These are phyloP conservation scores for Tribolium freemani DNA, from an alignment of 2,888 invertebrate species.

Conservation along the genomic window DNA sequence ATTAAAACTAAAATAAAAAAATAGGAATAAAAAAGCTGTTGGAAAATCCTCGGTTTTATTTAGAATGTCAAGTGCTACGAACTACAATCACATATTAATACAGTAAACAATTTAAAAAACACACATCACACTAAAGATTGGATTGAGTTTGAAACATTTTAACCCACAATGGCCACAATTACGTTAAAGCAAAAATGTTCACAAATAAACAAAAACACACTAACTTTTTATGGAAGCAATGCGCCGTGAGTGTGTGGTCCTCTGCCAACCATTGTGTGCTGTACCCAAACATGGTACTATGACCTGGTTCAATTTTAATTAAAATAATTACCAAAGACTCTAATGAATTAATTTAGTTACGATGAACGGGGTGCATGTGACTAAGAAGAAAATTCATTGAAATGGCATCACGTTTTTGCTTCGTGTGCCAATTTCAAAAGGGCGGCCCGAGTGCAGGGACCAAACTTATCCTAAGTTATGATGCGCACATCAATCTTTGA, in stretches of 20 bases:
- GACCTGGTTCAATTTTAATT: conserved; percentile 49
- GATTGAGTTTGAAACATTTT: no score
- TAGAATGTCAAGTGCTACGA: no score
- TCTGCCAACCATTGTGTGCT: conserved; percentile 31
- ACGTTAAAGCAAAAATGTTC: no score
- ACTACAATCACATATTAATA: no score
- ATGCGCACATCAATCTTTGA: conserved; percentile 51
- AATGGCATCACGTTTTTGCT: conserved; percentile 40
- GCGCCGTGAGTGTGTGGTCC: conserved; percentile 1
- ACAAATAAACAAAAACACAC: neutral
- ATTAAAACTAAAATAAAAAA: no score
- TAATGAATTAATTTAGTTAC: conserved; percentile 37
- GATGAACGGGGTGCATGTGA: conserved; percentile 40
- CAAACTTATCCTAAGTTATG: conserved; percentile 53
- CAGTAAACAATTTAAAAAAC: no score
- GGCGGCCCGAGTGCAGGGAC: conserved; percentile 56
- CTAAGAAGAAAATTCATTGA: conserved; percentile 2
- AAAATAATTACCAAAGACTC: conserved; percentile 28
- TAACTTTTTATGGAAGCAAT: neutral
- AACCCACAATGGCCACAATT: no score
- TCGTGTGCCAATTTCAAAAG: conserved; percentile 32
- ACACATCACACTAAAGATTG: no score
- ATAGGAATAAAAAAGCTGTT: no score
- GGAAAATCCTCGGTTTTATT: no score
- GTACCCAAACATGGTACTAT: conserved; percentile 51